Percentiles rank a stretch among this genome's conserved stretches.
phyloP scores from a whole-genome alignment of 2,797 vertebrate genomes.

The Channallabes apus region DNA sequence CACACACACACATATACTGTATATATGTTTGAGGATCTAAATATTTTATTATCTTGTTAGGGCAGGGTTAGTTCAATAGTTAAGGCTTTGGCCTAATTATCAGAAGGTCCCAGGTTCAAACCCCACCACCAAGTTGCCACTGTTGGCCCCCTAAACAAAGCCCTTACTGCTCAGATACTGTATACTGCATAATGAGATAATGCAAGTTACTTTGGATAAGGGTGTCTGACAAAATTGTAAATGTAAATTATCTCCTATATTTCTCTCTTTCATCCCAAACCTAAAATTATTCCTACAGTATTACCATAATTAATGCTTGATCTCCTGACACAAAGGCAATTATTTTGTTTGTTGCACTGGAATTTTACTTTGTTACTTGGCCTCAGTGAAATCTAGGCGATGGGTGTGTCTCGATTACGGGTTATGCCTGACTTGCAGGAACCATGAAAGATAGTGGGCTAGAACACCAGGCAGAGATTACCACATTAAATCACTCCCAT shows the following conservation, averaged over 20 bases:
- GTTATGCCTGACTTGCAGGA: neutral
- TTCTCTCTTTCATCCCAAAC: neutral
- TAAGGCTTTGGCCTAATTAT: too few species aligned
- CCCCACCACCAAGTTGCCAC: too few species aligned
- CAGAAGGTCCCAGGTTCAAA: too few species aligned
- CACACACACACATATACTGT: neutral
- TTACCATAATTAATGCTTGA: neutral
- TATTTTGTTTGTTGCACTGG: neutral
- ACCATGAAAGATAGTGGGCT: neutral
- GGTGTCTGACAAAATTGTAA: too few species aligned
- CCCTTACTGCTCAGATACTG: too few species aligned
- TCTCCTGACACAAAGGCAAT: neutral
- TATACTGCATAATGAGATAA: too few species aligned
- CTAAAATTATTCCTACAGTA: neutral
- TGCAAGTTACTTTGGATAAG: too few species aligned
- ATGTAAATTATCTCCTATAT: too few species aligned
- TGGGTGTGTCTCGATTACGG: neutral
- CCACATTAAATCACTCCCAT: neutral
- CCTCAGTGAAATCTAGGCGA: neutral
- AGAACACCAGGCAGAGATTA: neutral
- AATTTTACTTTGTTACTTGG: neutral
- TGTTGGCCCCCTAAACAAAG: too few species aligned
- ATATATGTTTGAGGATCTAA: neutral
- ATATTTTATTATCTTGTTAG: neutral
- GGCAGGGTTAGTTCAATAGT: too few species aligned